Evolutionary conservation across 2,888 invertebrate species (phyloP).

Genomic region (Temnothorax rugatulus): DNA sequence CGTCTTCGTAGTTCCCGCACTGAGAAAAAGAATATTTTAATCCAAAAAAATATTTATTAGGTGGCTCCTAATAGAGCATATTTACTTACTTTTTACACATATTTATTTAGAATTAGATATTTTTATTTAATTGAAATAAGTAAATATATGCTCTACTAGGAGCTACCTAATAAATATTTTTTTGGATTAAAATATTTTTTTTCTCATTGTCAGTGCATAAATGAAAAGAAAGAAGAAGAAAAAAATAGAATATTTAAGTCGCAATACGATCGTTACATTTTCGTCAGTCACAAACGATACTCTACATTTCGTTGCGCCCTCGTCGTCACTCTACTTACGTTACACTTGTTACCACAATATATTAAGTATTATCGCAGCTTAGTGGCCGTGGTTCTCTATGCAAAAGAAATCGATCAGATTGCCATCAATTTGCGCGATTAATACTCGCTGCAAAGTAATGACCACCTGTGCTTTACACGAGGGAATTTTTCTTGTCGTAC

Average conservation of each 20-base stretch:
- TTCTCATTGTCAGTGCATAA: too few relatives aligned
- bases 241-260: conserved; percentile 8
- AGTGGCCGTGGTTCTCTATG: neutral
- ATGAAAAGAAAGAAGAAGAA: neutral
- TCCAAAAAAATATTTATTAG: too few relatives aligned
- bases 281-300: neutral
- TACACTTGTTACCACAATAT: neutral
- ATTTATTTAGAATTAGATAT: too few relatives aligned
- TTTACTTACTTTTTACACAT: too few relatives aligned
- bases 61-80: too few relatives aligned
- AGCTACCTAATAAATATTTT: too few relatives aligned
- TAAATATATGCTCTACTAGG: too few relatives aligned
- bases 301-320: neutral
- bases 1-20: neutral
- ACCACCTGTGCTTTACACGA: neutral
- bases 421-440: conserved; percentile 4
- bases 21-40: too few relatives aligned
- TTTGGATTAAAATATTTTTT: too few relatives aligned
- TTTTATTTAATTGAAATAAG: too few relatives aligned
- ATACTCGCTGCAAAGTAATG: neutral
- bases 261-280: conserved; percentile 46
- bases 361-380: neutral
- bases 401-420: neutral
- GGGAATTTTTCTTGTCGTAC: neutral
- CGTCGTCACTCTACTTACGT: neutral